Base-by-base conservation (phyloP, 2,888 invertebrate species). In the Cybosia mesomella region DNA sequence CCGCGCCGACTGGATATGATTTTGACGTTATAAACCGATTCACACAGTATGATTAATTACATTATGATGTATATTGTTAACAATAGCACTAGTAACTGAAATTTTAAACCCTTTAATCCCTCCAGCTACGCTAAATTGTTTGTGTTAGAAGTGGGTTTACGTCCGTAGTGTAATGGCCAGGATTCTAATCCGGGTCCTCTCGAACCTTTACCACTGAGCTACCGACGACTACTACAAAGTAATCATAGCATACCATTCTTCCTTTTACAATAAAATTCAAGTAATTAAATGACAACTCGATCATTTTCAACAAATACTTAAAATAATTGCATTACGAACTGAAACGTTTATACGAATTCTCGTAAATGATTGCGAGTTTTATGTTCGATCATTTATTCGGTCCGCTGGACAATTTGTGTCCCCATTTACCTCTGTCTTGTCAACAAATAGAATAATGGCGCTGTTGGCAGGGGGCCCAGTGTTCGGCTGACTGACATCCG, bases 301-400 rank as follows among this genome's bases (percentile, higher is more conserved):
- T 18, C 22, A 62, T 49, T n/a, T n/a, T 8, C 49, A 61, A n/a
- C 32, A 53, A n/a, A 53, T 49, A 49, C 32, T 8, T 28, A 62
- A 62, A 62, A 24, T 62, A 62, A 62, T 62, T 53, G 22, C 18
- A 24, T 39, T 39, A 24, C 22, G 59, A 24, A 39, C 3, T 28
- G n/a, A 24, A 54, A 54, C 9, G 24, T 58, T 58, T 34, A 3
- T 1, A 32, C 21, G 22, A 63, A 63, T 36, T 63, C 54, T 34
- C 54, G 36, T 63, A 66, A 62, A 64, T 32, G 21, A 22, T 54
- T 21, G 21, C 18, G 63, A 63, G 34, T 54, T 57, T 55, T 57
- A 64, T 57, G 34, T 64, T 18, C 64, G 39, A 64, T 57, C 64
- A 58, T 58, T 64, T 49, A 9, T 49, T 15, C 49, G 64, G 64